phyloP scores from a whole-genome alignment of 2,113 vertebrate species.

The Gyps fulvus region DNA sequence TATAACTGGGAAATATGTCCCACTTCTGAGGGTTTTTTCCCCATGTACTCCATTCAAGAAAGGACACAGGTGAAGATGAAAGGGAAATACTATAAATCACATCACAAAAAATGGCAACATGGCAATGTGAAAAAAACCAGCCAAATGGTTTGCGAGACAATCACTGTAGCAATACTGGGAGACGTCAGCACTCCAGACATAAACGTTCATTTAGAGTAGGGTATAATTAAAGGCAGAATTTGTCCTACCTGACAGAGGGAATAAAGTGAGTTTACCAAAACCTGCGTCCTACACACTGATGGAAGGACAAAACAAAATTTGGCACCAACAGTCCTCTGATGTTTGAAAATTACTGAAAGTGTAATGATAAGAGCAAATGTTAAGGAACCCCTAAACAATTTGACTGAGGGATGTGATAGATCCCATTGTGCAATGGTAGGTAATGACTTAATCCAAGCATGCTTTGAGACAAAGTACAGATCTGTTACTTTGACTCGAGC shows the following conservation, averaged over 20 bases:
- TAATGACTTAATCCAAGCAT: neutral
- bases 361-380: neutral
- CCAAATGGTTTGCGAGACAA: neutral
- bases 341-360: neutral
- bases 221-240: neutral
- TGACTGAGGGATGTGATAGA: neutral
- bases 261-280: neutral
- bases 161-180: neutral
- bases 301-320: neutral
- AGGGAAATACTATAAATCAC: neutral
- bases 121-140: neutral
- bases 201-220: neutral
- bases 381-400: neutral
- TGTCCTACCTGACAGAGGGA: neutral
- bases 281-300: neutral
- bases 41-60: neutral
- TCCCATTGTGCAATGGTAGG: neutral
- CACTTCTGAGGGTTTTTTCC: neutral
- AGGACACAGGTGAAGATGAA: slow-evolving; percentile 2
- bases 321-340: neutral
- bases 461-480: neutral
- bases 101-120: neutral
- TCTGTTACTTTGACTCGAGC: neutral
- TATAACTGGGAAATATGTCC: slow-evolving; percentile 2
- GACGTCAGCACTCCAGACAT: neutral